Conservation (phyloP, 1,140 invertebrate species). For the Lepidostoma basale region DNA sequence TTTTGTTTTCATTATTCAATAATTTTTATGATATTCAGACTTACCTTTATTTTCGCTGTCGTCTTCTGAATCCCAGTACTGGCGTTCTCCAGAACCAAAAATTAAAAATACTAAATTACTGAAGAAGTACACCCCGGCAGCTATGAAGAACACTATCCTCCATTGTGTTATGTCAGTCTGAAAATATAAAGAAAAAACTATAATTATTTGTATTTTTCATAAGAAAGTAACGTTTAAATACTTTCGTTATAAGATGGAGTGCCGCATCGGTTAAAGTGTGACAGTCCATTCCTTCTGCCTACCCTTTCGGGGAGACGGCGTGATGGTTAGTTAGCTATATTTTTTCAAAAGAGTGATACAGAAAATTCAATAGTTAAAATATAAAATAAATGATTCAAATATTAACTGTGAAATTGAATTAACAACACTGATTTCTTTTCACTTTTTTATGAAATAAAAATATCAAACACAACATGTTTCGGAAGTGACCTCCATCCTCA, state of each 20-base stretch:
- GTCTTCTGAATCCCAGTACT: slow-evolving; percentile 64
- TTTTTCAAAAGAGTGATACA: neutral
- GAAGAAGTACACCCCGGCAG: slow-evolving; percentile 61
- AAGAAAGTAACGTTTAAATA: neutral
- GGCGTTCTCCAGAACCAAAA: slow-evolving; percentile 59
- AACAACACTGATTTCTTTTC: too few species aligned
- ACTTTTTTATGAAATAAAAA: too few species aligned
- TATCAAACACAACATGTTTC: too few species aligned
- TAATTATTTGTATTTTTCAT: neutral
- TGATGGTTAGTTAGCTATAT: neutral
- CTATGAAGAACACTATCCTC: slow-evolving; percentile 67
- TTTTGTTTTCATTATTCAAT: too few species aligned
- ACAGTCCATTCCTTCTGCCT: too few species aligned
- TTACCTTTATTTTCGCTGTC: too few species aligned
- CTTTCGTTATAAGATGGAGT: too few species aligned
- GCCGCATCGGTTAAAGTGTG: too few species aligned
- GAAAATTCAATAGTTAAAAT: neutral
- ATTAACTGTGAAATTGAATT: too few species aligned
- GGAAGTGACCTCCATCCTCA: too few species aligned
- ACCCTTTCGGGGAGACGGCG: neutral
- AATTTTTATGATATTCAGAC: too few species aligned
- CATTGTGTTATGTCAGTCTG: slow-evolving; percentile 52
- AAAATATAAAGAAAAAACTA: slow-evolving; percentile 2
- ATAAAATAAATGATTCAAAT: neutral
- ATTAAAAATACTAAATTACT: slow-evolving; percentile 65